phyloP scores from a whole-genome alignment of 2,888 invertebrate species.

The Acrobasis repandana region DNA sequence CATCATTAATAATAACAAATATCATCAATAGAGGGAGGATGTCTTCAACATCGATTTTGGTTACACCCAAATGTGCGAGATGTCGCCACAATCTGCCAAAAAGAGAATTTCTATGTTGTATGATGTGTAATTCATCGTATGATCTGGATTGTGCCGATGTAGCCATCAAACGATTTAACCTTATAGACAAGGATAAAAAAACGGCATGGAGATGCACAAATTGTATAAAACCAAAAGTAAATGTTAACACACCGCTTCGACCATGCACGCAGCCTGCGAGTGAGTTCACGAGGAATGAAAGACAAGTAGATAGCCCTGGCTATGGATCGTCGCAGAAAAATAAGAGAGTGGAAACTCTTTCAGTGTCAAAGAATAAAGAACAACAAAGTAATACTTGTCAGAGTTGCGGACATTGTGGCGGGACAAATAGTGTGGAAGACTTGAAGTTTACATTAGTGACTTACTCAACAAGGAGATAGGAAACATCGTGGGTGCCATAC shows the following conservation, averaged over 20 bases:
- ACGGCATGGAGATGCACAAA: slow-evolving; percentile 22
- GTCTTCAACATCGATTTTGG: neutral
- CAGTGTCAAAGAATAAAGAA: neutral
- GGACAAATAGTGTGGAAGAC: neutral
- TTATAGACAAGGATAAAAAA: slow-evolving; percentile 20
- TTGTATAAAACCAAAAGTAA: slow-evolving; percentile 13
- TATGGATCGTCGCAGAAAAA: neutral
- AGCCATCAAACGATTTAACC: slow-evolving; percentile 9
- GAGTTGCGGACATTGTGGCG: neutral
- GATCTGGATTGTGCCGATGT: slow-evolving; percentile 20
- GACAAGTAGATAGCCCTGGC: neutral
- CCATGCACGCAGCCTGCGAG: neutral
- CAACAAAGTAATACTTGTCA: neutral
- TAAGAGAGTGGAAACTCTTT: neutral
- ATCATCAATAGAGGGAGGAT: neutral
- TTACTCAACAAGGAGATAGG: slow-evolving; percentile 7
- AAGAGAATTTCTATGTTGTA: slow-evolving; percentile 13
- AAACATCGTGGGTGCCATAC: slow-evolving; percentile 4
- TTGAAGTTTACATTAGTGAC: slow-evolving; percentile 18
- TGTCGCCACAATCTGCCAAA: neutral
- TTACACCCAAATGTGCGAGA: neutral
- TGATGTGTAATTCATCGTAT: slow-evolving; percentile 3
- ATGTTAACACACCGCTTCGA: neutral
- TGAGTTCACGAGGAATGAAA: neutral
- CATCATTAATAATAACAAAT: neutral